Base-by-base conservation (phyloP, 35 echinoderm and acorn worm species). In the Chiridota heheva region DNA sequence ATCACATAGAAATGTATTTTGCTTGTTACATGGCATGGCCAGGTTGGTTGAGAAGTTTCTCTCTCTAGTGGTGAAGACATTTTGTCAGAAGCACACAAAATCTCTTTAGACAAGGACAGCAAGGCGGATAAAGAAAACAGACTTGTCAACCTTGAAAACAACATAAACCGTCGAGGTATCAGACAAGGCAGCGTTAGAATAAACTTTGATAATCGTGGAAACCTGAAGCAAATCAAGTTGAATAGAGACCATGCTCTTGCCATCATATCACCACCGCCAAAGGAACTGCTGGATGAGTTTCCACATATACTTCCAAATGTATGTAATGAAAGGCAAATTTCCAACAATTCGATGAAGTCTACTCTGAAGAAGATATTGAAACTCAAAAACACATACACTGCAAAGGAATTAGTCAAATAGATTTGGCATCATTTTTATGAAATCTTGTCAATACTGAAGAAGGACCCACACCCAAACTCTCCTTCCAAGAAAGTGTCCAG, bases 31-130 rank as follows among this genome's bases (percentile, higher is more conserved):
- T 78, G 71, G 71, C 3, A n/a, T 83, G 6, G 59, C 81, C 32
- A 84, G 87, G 16, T 34, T 73, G 40, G 80, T 90, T 3, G 87
- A 90, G 42, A 90, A 90, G 72, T 65, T 90, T 28, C 42, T 90
- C 24, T 77, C 43, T 36, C 72, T 90, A 2, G 76, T 44, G 35
- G 41, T 89, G 16, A 41, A 59, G 42, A 73, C 17, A 74, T 89
- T 29, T 26, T 81, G 56, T 58, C 45, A 32, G 77, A 89, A 22
- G 39, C 44, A 29, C 73, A 81, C 41, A 82, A 74, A 47, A n/a
- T n/a, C n/a, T n/a, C n/a, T n/a, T n/a, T n/a, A n/a, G n/a, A n/a
- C n/a, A n/a, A n/a, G n/a, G n/a, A n/a, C n/a, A n/a, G n/a, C n/a
- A n/a, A n/a, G n/a, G n/a, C 70, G 1, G 46, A 74, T 33, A 44